Conservation (phyloP, 1,140 invertebrate genomes). For the Bradynema listronoti region DNA sequence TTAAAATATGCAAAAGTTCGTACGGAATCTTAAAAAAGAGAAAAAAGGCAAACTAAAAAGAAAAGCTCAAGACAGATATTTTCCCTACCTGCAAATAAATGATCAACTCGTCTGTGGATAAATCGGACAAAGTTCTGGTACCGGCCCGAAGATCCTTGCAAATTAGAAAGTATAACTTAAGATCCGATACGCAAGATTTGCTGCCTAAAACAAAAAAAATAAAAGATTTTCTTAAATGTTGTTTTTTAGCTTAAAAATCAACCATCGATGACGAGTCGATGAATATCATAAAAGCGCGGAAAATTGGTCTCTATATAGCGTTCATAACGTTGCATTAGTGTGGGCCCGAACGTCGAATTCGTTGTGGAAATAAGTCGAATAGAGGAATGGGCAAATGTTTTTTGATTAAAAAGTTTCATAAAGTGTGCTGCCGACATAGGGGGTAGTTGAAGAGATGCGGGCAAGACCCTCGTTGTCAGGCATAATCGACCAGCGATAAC, state of each 20-base stretch:
- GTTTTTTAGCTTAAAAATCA: slow-evolving; percentile 2
- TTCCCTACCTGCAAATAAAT: slow-evolving; percentile 34
- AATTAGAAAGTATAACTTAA: slow-evolving; percentile 35
- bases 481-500: too few species aligned
- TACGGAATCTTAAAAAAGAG: slow-evolving; percentile 16
- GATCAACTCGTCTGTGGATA: slow-evolving; percentile 32
- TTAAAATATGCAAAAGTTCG: slow-evolving; percentile 21
- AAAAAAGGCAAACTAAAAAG: slow-evolving; percentile 18
- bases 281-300: slow-evolving; percentile 21
- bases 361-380: background rate
- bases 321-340: slow-evolving; percentile 18
- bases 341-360: background rate
- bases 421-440: too few species aligned
- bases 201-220: slow-evolving; percentile 44
- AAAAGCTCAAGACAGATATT: background rate
- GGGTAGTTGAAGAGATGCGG: too few species aligned
- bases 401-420: too few species aligned
- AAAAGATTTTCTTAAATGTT: slow-evolving; percentile 13
- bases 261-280: slow-evolving; percentile 30
- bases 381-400: too few species aligned
- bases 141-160: slow-evolving; percentile 20
- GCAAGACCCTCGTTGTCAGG: too few species aligned
- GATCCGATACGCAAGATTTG: slow-evolving; percentile 36
- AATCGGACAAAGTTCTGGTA: slow-evolving; percentile 22
- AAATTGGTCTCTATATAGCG: slow-evolving; percentile 21